A percentile compares a stretch with the other conserved stretches of the same genome.
Evolutionary conservation across 2,797 vertebrate genomes (phyloP).

Genomic region (Ictinia mississippiensis): DNA sequence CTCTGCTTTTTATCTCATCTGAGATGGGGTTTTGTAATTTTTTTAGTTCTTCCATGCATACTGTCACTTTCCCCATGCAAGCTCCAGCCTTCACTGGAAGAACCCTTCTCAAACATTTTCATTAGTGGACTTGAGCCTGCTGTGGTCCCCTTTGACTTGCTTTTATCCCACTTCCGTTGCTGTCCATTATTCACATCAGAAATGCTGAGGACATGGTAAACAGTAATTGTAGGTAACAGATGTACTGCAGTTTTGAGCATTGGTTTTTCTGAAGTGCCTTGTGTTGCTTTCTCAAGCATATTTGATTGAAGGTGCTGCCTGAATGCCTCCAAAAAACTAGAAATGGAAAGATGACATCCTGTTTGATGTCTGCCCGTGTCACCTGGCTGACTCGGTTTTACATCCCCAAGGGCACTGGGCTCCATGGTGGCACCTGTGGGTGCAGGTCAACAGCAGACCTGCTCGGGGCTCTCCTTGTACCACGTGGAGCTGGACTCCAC

Average conservation of each 20-base stretch:
- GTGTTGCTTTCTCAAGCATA: not conserved
- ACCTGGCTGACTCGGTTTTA: not conserved
- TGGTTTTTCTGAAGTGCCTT: not conserved
- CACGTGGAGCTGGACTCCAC: not conserved
- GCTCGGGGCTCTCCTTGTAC: not conserved
- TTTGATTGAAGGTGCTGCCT: not conserved
- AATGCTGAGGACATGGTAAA: not conserved
- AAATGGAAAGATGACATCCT: not conserved
- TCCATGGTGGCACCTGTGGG: not conserved
- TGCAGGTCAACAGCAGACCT: not conserved
- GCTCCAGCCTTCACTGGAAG: not conserved
- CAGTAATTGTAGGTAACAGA: not conserved
- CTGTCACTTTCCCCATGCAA: not conserved
- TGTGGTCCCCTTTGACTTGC: not conserved
- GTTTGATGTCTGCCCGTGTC: not conserved
- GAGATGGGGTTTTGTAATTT: not conserved
- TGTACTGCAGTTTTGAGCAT: not conserved
- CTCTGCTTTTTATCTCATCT: not conserved
- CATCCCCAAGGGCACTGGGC: not conserved
- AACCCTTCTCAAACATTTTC: not conserved
- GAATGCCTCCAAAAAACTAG: not conserved
- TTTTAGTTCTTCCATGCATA: not conserved
- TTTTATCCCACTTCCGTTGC: accelerated
- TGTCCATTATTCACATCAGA: not conserved
- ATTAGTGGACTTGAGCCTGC: not conserved